Percentiles rank a stretch among this genome's conserved stretches.
Evolutionary conservation across 2,113 vertebrate genomes (phyloP).

Genomic region (Spheniscus mendiculus): DNA sequence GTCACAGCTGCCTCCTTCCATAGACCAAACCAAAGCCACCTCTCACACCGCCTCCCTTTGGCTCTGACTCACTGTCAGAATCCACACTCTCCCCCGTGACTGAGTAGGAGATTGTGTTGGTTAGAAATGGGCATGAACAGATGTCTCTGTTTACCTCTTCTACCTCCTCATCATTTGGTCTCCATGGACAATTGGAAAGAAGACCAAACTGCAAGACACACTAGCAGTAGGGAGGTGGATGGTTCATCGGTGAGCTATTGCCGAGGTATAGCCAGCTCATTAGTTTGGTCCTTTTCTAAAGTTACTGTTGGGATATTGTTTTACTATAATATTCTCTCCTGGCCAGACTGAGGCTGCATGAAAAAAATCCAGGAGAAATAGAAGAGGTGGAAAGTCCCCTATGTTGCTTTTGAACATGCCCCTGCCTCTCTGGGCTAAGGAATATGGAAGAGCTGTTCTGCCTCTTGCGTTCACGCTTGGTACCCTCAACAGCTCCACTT

Average conservation of each 20-base stretch:
- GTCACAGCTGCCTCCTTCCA: not conserved
- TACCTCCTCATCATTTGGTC: conserved; percentile 12
- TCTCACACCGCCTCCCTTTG: conserved; percentile 9
- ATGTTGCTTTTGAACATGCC: not conserved
- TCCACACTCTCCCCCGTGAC: not conserved
- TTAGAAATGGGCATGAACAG: conserved; percentile 40
- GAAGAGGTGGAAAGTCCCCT: not conserved
- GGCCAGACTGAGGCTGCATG: not conserved
- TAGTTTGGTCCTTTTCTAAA: not conserved
- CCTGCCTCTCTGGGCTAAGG: not conserved
- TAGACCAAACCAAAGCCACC: conserved; percentile 3
- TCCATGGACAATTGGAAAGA: not conserved
- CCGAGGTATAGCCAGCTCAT: rapidly evolving
- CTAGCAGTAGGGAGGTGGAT: not conserved
- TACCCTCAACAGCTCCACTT: not conserved
- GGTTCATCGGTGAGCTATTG: not conserved
- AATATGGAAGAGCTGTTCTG: not conserved
- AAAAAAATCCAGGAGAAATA: not conserved
- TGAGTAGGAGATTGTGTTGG: conserved; percentile 37
- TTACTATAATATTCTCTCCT: not conserved
- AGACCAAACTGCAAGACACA: not conserved
- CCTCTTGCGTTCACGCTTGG: rapidly evolving
- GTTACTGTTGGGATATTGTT: not conserved
- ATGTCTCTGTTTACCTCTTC: conserved; percentile 41
- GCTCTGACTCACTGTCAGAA: conserved; percentile 49